phyloP scores from a whole-genome alignment of 2,797 vertebrate species.

The Gadopsis marmoratus region DNA sequence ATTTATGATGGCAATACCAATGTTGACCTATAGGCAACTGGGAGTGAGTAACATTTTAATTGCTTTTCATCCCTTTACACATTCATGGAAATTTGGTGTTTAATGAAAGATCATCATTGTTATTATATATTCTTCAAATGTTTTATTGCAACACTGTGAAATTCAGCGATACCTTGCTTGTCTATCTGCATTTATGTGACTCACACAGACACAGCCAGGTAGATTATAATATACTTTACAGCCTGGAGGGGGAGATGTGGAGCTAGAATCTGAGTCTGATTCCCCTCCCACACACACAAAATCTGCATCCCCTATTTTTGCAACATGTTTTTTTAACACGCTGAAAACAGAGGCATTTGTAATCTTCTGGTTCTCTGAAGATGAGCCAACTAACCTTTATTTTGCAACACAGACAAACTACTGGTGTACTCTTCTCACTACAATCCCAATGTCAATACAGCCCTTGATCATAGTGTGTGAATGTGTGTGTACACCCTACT shows the following conservation, averaged over 20 bases:
- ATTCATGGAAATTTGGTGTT: background rate
- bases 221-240: slow-evolving; percentile 38
- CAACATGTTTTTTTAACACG: slow-evolving; percentile 32
- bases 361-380: slow-evolving; percentile 46
- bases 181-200: slow-evolving; percentile 25
- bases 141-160: slow-evolving; percentile 7
- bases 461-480: slow-evolving; percentile 25
- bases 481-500: background rate
- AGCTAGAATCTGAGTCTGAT: slow-evolving; percentile 57
- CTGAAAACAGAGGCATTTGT: slow-evolving; percentile 43
- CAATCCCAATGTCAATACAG: slow-evolving; percentile 25
- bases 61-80: background rate
- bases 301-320: slow-evolving; percentile 2
- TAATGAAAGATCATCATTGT: background rate
- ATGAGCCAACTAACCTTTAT: slow-evolving; percentile 46
- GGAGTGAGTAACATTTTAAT: background rate
- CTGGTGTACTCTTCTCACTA: slow-evolving; percentile 9
- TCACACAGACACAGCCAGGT: slow-evolving; percentile 20
- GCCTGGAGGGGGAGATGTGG: slow-evolving; percentile 79
- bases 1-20: background rate
- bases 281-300: slow-evolving; percentile 46
- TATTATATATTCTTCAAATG: slow-evolving; percentile 4
- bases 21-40: background rate
- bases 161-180: background rate
- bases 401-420: slow-evolving; percentile 23